Percentiles rank a stretch among this genome's conserved stretches.
These are phyloP conservation scores for Drosophila mercatorum DNA, from an alignment of 2,888 invertebrate genomes.

Conservation along the genomic window DNA sequence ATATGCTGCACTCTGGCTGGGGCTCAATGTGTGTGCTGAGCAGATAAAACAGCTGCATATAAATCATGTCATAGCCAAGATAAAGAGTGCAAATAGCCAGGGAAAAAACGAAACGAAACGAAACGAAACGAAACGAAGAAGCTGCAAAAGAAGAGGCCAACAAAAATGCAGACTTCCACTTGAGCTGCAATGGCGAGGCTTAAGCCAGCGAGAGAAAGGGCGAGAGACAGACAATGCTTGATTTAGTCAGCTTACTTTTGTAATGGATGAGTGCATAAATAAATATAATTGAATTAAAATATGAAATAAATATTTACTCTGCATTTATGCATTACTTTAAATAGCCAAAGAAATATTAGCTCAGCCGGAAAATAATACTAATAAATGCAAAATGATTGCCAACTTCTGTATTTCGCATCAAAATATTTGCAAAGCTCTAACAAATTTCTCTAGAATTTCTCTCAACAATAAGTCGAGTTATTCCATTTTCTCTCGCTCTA, in stretches of 20 bases:
- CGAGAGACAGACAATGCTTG: slow-evolving; percentile 30
- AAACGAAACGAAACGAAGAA: slow-evolving; percentile 5
- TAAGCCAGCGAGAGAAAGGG: not conserved
- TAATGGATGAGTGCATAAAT: slow-evolving; percentile 38
- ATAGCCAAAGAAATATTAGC: not conserved
- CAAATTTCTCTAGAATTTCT: not conserved
- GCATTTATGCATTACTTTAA: not conserved
- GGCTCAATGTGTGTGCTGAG: slow-evolving; percentile 46
- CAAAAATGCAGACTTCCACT: slow-evolving; percentile 27
- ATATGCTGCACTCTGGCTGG: slow-evolving; percentile 20
- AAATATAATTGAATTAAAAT: slow-evolving; percentile 52
- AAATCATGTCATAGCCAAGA: slow-evolving; percentile 73
- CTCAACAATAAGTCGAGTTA: too few relatives aligned
- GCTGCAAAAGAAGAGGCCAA: slow-evolving; percentile 10
- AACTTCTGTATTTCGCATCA: not conserved
- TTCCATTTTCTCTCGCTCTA: not conserved
- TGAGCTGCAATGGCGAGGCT: slow-evolving; percentile 15
- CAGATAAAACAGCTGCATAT: slow-evolving; percentile 68
- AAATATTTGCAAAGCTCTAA: not conserved
- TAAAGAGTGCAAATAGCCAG: slow-evolving; percentile 66
- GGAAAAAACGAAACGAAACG: slow-evolving; percentile 5
- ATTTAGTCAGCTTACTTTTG: slow-evolving; percentile 43
- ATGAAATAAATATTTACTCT: not conserved
- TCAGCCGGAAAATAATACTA: too few relatives aligned
- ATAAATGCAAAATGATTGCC: not conserved